Evolutionary conservation across 2,797 vertebrate genomes (phyloP), one percentile per base, ranked within the genome.

Genomic region (Hipposideros larvatus): DNA sequence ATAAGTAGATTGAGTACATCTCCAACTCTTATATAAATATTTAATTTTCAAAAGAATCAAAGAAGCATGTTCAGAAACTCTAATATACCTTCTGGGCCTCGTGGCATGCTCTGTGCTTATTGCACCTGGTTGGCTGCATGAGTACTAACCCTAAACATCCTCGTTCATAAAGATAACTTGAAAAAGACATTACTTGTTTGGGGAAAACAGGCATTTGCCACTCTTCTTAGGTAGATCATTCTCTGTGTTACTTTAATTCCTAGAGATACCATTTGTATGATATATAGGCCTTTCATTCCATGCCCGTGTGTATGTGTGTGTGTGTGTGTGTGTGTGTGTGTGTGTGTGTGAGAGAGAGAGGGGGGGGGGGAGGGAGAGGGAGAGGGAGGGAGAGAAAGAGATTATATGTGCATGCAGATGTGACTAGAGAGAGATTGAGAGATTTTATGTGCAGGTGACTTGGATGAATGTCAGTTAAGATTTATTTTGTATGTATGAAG

Each of bases 1-100:
- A 78, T 74, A 88, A 78, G 24, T 95, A 78, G 57, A 77, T 31
- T 63, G 31, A 71, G 19, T n/a, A 78, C 16, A 87, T 85, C 41
- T 68, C n/a, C 1, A 46, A 10, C 7, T 68, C 55, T 80, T 74
- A 31, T 57, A 24, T 24, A 61, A 92, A 80, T 88, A 2, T 74
- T 82, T 95, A 78, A 63, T 90, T 13, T 88, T 82, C 5, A 94
- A 90, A 92, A 65, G 92, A 63, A 82, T 78, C 68, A 65, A 63
- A 70, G 31, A 90, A 73, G 22, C 11, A 65, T 43, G 6, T 63
- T 85, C 51, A 86, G 24, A 79, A 77, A 88, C 13, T 22, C 34
- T 84, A 19, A 13, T 43, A 34, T 19, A 10, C 11, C 24, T 65
- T 66, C 53, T 59, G 11, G 21, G 2, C 2, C 11, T 41, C 46